Conservation (phyloP, 1,140 invertebrate genomes). For the Hycleus cichorii region DNA sequence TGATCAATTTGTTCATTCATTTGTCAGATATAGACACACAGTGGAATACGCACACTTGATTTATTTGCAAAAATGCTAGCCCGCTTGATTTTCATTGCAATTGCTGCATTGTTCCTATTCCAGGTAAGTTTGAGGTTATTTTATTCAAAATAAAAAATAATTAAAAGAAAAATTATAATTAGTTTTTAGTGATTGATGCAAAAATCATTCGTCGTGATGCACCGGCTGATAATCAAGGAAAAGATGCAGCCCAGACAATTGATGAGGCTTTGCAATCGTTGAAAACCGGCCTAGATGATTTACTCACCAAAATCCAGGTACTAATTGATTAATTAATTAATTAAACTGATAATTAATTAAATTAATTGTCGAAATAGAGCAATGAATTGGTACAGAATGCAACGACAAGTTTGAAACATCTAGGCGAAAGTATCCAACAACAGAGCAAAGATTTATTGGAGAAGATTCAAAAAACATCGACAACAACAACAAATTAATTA, state of each 20-base stretch:
- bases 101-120: slow-evolving; percentile 19
- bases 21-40: no score
- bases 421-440: slow-evolving; percentile 24
- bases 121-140: slow-evolving; percentile 15
- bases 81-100: slow-evolving; percentile 18
- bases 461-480: slow-evolving; percentile 17
- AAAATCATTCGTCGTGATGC: slow-evolving; percentile 17
- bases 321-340: not conserved
- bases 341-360: not conserved
- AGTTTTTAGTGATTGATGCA: slow-evolving; percentile 3
- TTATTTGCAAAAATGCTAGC: slow-evolving; percentile 18
- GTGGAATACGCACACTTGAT: no score
- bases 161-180: slow-evolving; percentile 6
- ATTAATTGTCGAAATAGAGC: slow-evolving; percentile 3
- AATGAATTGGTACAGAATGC: slow-evolving; percentile 24
- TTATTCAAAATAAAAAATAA: not conserved
- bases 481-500: slow-evolving; percentile 5
- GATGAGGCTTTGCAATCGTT: slow-evolving; percentile 22
- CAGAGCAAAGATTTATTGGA: slow-evolving; percentile 20
- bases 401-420: slow-evolving; percentile 12
- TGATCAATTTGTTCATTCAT: no score
- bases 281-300: slow-evolving; percentile 24
- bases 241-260: slow-evolving; percentile 14
- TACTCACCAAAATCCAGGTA: slow-evolving; percentile 26
- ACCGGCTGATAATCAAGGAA: not conserved